Percentiles rank a stretch among this genome's conserved stretches.
phyloP scores from a whole-genome alignment of 2,113 vertebrate species.

The Dromaius novaehollandiae region DNA sequence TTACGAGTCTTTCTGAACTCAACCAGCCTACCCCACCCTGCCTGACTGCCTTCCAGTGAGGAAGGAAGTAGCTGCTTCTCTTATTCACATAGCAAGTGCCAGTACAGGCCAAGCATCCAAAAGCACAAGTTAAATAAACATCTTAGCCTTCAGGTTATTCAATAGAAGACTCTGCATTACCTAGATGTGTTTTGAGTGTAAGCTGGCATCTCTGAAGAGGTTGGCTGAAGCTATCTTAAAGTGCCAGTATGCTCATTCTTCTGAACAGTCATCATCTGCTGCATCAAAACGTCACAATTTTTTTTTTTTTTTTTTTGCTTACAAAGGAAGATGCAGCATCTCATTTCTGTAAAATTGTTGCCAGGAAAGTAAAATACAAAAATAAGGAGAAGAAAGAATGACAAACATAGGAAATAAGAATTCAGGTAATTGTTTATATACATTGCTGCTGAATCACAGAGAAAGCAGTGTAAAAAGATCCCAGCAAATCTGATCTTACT shows the following conservation, averaged over 20 bases:
- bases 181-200: accelerated
- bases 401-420: not conserved
- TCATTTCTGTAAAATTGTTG: not conserved
- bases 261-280: not conserved
- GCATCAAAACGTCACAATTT: not conserved
- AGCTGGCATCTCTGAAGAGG: not conserved
- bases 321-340: not conserved
- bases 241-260: not conserved
- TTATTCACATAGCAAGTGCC: accelerated
- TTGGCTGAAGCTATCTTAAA: not conserved
- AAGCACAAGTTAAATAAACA: not conserved
- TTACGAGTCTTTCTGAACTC: not conserved
- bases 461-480: not conserved
- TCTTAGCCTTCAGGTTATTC: not conserved
- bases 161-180: not conserved
- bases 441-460: not conserved
- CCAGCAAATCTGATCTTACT: not conserved
- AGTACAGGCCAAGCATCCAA: not conserved
- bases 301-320: not conserved
- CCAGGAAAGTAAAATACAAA: not conserved
- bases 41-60: accelerated
- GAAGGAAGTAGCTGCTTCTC: not conserved
- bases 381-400: not conserved
- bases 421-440: not conserved
- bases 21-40: not conserved